Conservation (phyloP, 2,888 invertebrate species). For the Mechanitis messenoides region DNA sequence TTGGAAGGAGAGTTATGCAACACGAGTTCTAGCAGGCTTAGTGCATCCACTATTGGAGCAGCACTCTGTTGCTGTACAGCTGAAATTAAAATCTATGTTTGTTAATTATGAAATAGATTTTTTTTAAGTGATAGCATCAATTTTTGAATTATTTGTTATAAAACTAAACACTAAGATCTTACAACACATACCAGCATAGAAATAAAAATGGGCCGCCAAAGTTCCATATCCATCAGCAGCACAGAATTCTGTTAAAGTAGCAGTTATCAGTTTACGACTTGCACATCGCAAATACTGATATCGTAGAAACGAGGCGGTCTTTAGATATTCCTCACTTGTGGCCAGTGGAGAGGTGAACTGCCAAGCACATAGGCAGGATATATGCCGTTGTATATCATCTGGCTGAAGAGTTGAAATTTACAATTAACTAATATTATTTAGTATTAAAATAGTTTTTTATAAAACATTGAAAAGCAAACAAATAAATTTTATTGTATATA, state of each 20-base stretch:
- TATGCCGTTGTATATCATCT: conserved; percentile 88
- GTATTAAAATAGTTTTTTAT: too few relatives aligned
- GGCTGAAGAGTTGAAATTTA: conserved; percentile 55
- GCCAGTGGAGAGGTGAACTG: conserved; percentile 82
- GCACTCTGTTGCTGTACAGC: conserved; percentile 73
- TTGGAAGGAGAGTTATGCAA: conserved; percentile 88
- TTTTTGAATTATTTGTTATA: too few relatives aligned
- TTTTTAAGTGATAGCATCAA: neutral
- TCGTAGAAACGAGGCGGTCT: conserved; percentile 78
- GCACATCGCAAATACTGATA: conserved; percentile 79
- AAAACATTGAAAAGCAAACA: too few relatives aligned
- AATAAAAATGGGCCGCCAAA: conserved; percentile 84
- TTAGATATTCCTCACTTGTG: conserved; percentile 69
- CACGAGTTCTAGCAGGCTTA: conserved; percentile 84
- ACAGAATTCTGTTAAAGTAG: conserved; percentile 82
- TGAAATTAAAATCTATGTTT: conserved; percentile 33
- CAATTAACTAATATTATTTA: too few relatives aligned
- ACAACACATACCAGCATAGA: conserved; percentile 54
- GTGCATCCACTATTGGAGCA: conserved; percentile 77
- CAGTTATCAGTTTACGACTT: conserved; percentile 63
- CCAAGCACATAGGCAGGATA: conserved; percentile 85
- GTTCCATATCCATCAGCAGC: conserved; percentile 88
- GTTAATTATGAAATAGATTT: neutral
- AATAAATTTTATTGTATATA: too few relatives aligned
- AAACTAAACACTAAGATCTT: too few relatives aligned